phyloP scores from a whole-genome alignment of 2,113 vertebrate genomes.

The Tringa solitaria region DNA sequence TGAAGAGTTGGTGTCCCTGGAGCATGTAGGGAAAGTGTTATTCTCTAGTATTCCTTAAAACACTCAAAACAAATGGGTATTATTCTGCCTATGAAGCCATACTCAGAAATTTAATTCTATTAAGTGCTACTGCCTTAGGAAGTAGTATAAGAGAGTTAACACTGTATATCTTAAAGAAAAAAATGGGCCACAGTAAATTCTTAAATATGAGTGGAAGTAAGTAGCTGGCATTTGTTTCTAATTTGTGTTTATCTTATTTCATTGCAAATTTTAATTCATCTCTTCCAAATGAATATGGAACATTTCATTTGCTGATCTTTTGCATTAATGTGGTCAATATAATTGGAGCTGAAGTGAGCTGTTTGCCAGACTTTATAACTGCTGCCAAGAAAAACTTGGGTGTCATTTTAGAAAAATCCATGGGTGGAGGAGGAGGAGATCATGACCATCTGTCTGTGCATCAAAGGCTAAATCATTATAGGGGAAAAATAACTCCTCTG shows the following conservation, averaged over 20 bases:
- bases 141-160: not conserved
- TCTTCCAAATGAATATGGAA: constrained; percentile 71
- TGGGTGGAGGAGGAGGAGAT: constrained; percentile 74
- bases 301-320: constrained; percentile 76
- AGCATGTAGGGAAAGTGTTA: not conserved
- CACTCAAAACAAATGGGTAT: not conserved
- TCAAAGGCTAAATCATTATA: constrained; percentile 59
- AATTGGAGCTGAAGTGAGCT: constrained; percentile 76
- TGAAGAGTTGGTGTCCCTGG: not conserved
- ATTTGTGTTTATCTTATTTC: constrained; percentile 64
- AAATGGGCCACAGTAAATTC: not conserved
- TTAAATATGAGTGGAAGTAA: not conserved
- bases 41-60: constrained; percentile 13
- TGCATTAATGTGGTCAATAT: constrained; percentile 79
- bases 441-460: constrained; percentile 75
- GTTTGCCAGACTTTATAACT: constrained; percentile 77
- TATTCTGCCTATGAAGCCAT: not conserved
- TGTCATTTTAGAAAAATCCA: constrained; percentile 81
- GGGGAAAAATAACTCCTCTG: constrained; percentile 41
- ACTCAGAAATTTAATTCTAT: not conserved
- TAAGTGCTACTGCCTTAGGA: not conserved
- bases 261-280: constrained; percentile 71
- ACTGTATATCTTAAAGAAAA: not conserved
- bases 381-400: constrained; percentile 82
- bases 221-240: constrained; percentile 51